These are phyloP conservation scores for Aurelia sp. DNA, from an alignment of 30 jellyfish, hydroid and myxozoan genomes.

Conservation along the genomic window DNA sequence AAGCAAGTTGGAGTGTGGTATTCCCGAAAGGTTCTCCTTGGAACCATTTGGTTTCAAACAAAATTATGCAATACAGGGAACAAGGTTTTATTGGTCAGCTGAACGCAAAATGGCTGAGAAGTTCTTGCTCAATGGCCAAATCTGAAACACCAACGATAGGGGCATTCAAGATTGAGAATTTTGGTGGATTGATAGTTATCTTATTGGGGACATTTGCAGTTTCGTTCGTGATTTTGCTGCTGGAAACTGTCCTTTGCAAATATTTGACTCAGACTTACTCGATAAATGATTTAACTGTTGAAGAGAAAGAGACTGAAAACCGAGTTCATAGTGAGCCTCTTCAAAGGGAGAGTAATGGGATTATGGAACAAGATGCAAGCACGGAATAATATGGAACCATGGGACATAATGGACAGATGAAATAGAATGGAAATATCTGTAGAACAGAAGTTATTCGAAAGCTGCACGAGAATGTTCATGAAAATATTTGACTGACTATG, in stretches of 20 bases:
- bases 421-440: too few species aligned
- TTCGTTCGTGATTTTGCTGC: conserved; percentile 2
- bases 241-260: neutral
- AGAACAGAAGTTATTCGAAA: too few species aligned
- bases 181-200: conserved; percentile 28
- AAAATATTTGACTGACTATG: too few species aligned
- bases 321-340: too few species aligned
- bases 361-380: too few species aligned
- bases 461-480: too few species aligned
- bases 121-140: neutral
- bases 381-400: too few species aligned
- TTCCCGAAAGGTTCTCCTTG: conserved; percentile 34
- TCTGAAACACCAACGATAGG: neutral
- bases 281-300: too few species aligned
- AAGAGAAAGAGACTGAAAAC: too few species aligned
- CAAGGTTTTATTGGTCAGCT: conserved; percentile 1
- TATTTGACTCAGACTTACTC: too few species aligned
- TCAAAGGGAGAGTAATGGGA: too few species aligned
- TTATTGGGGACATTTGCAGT: neutral
- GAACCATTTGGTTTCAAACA: conserved; percentile 26
- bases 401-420: too few species aligned
- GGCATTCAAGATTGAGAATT: neutral
- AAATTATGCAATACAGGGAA: conserved; percentile 23
- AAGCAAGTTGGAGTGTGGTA: conserved; percentile 25
- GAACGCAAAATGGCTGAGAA: conserved; percentile 6